Percentiles rank a stretch among this genome's conserved stretches.
Evolutionary conservation across 2,797 vertebrate species (phyloP).

Genomic region (Macrochelys suwanniensis): DNA sequence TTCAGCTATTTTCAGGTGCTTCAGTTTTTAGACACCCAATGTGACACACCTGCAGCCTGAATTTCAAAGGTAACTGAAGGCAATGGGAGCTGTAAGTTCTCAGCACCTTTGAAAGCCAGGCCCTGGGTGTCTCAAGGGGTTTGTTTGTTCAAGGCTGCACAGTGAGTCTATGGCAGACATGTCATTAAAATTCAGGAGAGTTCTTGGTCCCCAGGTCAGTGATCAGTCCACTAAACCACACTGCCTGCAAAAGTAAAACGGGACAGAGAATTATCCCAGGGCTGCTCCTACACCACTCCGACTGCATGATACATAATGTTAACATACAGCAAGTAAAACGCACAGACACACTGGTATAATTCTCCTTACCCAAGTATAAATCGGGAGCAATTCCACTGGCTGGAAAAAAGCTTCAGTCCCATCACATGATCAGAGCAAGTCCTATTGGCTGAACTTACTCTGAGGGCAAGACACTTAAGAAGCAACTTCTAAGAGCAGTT

Average conservation of each 20-base stretch:
- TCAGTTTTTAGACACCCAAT: not conserved
- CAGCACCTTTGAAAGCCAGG: not conserved
- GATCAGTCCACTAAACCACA: not conserved
- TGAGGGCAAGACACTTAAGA: not conserved
- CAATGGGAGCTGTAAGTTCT: not conserved
- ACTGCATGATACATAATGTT: not conserved
- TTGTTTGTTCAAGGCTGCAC: not conserved
- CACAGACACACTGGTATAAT: not conserved
- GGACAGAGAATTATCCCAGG: not conserved
- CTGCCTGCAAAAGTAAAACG: not conserved
- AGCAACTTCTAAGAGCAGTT: not conserved
- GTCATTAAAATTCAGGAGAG: not conserved
- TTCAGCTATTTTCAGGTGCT: not conserved
- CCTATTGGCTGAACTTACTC: not conserved
- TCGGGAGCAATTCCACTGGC: not conserved
- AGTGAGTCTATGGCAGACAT: not conserved
- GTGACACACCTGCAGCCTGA: not conserved
- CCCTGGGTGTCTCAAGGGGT: not conserved
- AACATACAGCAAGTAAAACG: not conserved
- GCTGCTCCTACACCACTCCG: not conserved
- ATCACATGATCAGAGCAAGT: not conserved
- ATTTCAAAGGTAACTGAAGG: not conserved
- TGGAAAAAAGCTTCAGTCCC: not conserved
- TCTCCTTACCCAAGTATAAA: not conserved
- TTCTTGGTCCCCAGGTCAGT: not conserved